Evolutionary conservation across 2,797 vertebrate genomes (phyloP).

Genomic region (Passerculus sandwichensis): DNA sequence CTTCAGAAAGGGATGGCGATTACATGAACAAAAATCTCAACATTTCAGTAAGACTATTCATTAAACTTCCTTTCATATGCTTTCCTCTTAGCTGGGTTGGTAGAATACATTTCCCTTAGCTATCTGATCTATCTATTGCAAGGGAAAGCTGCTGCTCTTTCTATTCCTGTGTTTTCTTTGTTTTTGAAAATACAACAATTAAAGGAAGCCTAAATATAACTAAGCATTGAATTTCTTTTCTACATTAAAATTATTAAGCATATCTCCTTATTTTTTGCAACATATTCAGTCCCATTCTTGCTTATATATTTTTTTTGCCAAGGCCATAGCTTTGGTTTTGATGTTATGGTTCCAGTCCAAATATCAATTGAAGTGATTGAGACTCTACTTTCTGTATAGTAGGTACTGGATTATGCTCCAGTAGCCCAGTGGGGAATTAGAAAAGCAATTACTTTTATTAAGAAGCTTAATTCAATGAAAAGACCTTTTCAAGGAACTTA

Average conservation of each 20-base stretch:
- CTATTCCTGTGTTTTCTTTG: background rate
- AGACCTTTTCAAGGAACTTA: conserved; percentile 17
- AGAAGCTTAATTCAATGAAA: conserved; percentile 40
- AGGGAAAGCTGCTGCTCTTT: background rate
- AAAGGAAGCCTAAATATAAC: background rate
- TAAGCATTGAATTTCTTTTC: background rate
- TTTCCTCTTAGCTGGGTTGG: background rate
- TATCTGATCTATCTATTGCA: background rate
- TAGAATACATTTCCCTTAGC: background rate
- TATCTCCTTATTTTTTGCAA: background rate
- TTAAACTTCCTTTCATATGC: background rate
- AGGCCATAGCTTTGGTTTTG: background rate
- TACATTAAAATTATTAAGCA: background rate
- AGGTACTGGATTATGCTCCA: background rate
- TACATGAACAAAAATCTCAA: background rate
- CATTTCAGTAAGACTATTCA: background rate
- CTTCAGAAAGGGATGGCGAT: background rate
- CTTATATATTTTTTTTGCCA: background rate
- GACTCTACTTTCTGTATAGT: background rate
- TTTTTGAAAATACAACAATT: background rate
- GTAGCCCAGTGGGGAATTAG: background rate
- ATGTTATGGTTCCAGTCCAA: background rate
- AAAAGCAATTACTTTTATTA: conserved; percentile 56
- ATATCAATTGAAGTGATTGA: background rate
- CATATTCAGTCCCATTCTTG: background rate